Conservation (phyloP, 37 sponge, comb jelly and placozoan genomes). For the Spongilla lacustris region DNA sequence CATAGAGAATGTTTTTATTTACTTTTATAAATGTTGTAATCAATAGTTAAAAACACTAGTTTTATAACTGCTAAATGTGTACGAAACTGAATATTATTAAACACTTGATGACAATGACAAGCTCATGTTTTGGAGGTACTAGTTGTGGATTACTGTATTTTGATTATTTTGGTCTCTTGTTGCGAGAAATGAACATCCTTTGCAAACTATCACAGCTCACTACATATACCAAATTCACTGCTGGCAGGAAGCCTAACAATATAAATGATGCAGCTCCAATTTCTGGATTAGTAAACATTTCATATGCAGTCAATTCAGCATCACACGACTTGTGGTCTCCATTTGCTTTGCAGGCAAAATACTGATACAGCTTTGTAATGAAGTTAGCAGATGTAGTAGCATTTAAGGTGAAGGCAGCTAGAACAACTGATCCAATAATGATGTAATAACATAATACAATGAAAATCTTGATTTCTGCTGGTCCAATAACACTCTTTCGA, state of each 20-base stretch:
- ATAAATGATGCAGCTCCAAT: slow-evolving; percentile 9
- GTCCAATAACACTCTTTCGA: not conserved
- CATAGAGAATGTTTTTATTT: too few relatives aligned
- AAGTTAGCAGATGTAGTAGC: not conserved
- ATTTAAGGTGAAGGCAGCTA: slow-evolving; percentile 7
- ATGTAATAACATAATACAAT: slow-evolving; percentile 16
- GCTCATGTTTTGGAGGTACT: too few relatives aligned
- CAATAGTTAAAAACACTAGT: too few relatives aligned
- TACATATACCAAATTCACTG: slow-evolving; percentile 22
- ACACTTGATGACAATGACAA: too few relatives aligned
- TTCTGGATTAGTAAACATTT: slow-evolving; percentile 1
- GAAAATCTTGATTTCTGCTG: slow-evolving; percentile 1
- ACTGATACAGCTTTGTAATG: not conserved
- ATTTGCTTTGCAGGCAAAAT: not conserved
- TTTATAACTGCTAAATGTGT: too few relatives aligned
- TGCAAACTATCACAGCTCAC: too few relatives aligned
- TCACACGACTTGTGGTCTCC: not conserved
- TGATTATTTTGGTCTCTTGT: too few relatives aligned
- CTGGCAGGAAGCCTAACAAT: slow-evolving; percentile 22
- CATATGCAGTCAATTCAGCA: not conserved
- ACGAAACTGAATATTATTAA: too few relatives aligned
- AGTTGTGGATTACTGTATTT: too few relatives aligned
- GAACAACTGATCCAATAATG: slow-evolving; percentile 7
- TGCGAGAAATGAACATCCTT: too few relatives aligned
- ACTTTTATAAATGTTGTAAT: too few relatives aligned